These are phyloP conservation scores for Antigone vipio DNA, from an alignment of 2,113 vertebrate species.

Conservation along the genomic window DNA sequence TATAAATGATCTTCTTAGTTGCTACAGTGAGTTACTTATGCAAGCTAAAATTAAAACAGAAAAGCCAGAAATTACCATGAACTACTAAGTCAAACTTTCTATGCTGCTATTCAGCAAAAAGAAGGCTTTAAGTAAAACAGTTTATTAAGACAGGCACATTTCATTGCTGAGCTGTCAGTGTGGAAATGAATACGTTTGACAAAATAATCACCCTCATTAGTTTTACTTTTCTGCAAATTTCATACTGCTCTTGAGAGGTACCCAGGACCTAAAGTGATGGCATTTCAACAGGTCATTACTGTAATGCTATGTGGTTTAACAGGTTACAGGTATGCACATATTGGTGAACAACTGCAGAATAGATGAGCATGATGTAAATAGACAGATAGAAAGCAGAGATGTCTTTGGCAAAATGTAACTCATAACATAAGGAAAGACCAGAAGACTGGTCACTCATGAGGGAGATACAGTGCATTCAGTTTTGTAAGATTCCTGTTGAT, in stretches of 20 bases:
- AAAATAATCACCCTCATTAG: background rate
- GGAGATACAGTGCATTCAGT: background rate
- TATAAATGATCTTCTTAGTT: background rate
- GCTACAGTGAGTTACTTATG: background rate
- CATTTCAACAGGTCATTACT: background rate
- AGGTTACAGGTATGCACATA: background rate
- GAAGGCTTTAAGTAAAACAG: background rate
- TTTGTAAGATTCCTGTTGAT: background rate
- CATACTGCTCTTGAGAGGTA: background rate
- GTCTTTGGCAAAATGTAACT: background rate
- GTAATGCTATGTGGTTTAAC: rapidly evolving
- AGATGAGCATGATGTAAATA: background rate
- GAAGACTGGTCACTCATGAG: background rate
- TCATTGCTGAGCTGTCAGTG: background rate
- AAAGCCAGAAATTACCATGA: background rate
- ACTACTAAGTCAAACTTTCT: background rate
- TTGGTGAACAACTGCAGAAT: background rate
- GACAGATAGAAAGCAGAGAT: background rate
- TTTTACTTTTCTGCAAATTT: background rate
- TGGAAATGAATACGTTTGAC: background rate
- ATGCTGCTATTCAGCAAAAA: background rate
- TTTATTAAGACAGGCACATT: background rate
- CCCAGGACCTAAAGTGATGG: background rate
- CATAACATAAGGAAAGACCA: background rate
- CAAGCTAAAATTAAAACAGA: background rate